Base-by-base conservation (phyloP, 2,888 invertebrate species). In the Chironomus tentans region DNA sequence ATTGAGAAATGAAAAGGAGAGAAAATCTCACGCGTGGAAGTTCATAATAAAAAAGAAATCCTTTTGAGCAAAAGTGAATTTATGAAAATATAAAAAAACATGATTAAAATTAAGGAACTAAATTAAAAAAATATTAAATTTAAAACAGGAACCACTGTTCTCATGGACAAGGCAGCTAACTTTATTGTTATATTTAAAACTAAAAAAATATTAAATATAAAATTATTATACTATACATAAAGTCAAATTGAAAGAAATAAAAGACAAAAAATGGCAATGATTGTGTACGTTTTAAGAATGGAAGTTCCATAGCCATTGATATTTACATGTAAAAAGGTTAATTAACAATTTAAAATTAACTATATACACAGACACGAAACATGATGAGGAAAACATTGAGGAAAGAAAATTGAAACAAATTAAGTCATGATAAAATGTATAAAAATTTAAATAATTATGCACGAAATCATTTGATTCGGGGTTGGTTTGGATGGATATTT, bases 91-190 rank as follows among this genome's bases (percentile, higher is more conserved):
- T 15, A n/a, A 50, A 50, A 56, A 15, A 56, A 56, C 15, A 15
- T 56, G n/a, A 56, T 56, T 18, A 56, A 56, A 18, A 56, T 56
- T 56, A 56, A 38, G 38, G 2, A 38, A 10, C 1, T 18, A 56
- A 15, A 15, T 50, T 15, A 50, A 50, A 50, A 50, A 50, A n/a
- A n/a, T 50, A 50, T 50, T 50, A 50, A 50, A 50, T 50, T 50
- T 50, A 56, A 56, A 76, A 70, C 61, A 76, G 73, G 50, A 70
- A 76, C 76, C 78, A 78, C 78, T 77, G 77, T 83, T 84, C 84
- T 84, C 84, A 84, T 83, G 83, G 83, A 84, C 81, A 83, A 80
- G 83, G 83, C 83, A 84, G 84, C 83, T 84, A 84, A 56, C 56
- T 56, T 56, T 18, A 47, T 28, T 65, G 69, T 69, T 38, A 76